Percentiles rank a stretch among this genome's conserved stretches.
These are phyloP conservation scores for Cryptomyrus ogoouensis DNA, from an alignment of 2,113 vertebrate genomes.

Conservation along the genomic window DNA sequence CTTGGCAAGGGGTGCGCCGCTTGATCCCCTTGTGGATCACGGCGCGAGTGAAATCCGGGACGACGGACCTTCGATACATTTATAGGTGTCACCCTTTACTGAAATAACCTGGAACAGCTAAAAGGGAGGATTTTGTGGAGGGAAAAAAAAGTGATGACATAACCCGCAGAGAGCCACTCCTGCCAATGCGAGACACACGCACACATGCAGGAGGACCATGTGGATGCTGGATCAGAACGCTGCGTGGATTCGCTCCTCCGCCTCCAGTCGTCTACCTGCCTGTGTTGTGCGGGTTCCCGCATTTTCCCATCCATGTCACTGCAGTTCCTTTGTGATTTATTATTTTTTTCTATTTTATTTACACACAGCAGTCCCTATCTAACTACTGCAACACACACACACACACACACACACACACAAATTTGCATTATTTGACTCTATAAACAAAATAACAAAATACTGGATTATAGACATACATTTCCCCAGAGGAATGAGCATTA, in stretches of 20 bases:
- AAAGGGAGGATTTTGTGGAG: not conserved
- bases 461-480: not conserved
- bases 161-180: not conserved
- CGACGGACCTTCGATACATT: not conserved
- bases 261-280: not conserved
- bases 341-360: not conserved
- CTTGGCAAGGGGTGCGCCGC: not conserved
- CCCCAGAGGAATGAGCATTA: not conserved
- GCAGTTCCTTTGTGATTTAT: not conserved
- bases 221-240: not conserved
- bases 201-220: not conserved
- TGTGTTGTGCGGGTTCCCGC: not conserved
- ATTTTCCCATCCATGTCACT: not conserved
- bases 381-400: not conserved
- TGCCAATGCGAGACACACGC: not conserved
- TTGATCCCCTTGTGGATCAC: not conserved
- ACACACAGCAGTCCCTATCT: not conserved
- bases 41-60: not conserved
- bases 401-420: slow-evolving; percentile 36
- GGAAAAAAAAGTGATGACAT: not conserved
- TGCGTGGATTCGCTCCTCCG: not conserved
- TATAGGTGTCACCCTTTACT: not conserved
- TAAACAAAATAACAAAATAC: slow-evolving; percentile 14
- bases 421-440: slow-evolving; percentile 9
- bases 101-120: not conserved